These are phyloP conservation scores for Typhlichthys subterraneus DNA, from an alignment of 2,797 vertebrate genomes.

Conservation along the genomic window DNA sequence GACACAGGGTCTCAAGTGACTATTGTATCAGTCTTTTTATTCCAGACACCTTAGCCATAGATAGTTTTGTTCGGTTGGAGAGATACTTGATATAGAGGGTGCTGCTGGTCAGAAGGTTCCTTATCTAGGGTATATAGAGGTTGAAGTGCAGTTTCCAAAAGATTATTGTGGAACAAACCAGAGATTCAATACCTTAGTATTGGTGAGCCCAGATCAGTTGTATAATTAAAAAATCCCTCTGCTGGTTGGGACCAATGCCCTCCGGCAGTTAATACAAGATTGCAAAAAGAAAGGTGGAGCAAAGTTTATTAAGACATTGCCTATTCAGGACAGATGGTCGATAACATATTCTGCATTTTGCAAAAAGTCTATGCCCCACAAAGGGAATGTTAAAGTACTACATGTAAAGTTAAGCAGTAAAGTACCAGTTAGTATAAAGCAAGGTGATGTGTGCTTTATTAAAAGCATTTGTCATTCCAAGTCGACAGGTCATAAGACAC, in stretches of 20 bases:
- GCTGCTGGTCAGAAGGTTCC: conserved; percentile 21
- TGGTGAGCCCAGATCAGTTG: conserved; percentile 1
- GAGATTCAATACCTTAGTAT: not conserved
- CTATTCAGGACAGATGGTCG: not conserved
- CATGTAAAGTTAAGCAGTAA: conserved; percentile 5
- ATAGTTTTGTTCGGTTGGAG: not conserved
- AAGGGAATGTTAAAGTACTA: not conserved
- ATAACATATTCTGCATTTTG: not conserved
- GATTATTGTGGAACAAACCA: conserved; percentile 7
- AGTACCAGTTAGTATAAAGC: not conserved
- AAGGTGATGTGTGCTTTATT: not conserved
- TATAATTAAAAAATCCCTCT: conserved; percentile 3
- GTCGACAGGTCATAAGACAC: not conserved
- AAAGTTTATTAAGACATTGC: not conserved
- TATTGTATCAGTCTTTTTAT: conserved; percentile 1
- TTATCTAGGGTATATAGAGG: conserved; percentile 22
- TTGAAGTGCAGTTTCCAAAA: conserved; percentile 17
- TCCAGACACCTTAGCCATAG: not conserved
- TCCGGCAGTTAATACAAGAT: conserved; percentile 5
- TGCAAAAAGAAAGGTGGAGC: not conserved
- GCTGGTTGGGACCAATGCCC: conserved; percentile 6
- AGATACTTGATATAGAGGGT: conserved; percentile 16
- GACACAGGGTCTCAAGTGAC: conserved; percentile 5
- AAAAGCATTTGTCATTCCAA: conserved; percentile 8
- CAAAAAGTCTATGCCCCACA: not conserved